Base-by-base conservation (phyloP, 2,113 vertebrate species). In the Charadrius vociferus region DNA sequence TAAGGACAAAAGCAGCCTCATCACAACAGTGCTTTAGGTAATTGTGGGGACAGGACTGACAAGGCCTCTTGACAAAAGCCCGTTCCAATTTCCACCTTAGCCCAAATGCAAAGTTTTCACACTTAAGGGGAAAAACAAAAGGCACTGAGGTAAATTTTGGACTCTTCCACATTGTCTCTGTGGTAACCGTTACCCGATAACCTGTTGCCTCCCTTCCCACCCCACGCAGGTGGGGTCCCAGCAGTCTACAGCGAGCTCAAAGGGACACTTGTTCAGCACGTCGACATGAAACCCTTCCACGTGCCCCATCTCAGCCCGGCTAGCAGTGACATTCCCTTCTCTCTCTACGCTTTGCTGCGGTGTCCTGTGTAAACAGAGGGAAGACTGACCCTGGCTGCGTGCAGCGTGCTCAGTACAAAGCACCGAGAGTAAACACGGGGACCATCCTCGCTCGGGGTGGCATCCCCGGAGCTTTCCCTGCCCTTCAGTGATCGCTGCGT, bases 71-170 rank as follows among this genome's bases (percentile, higher is more conserved):
- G 8, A 16, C 75, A 59, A 61, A 41, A 89, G 81, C 58, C 81
- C 85, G 59, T 87, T 91, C 80, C 81, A 86, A 9, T 56, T 45
- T 88, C 88, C 52, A 86, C 65, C 68, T 91, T 32, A 79, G 65
- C 94, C 86, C 91, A 61, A 81, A 86, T 3, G 27, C 70, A 74
- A 77, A 58, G 20, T 47, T 94, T 55, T 84, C 66, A 94, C 36
- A 24, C 94, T 97, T 93, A 3, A 56, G 26, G 81, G 43, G 80
- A 34, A 10, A 45, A 87, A 63, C 67, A 91, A 97, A 98, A 98
- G 98, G 98, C 98, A 98, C 98, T 97, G 97, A 97, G 97, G 97
- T 98, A 96, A 81, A 93, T 92, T 93, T 87, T 49, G 34, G 68
- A 71, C 49, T 91, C 61, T 24, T 81, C 78, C 53, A 59, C 4